Conservation (phyloP, 2,888 invertebrate genomes). For the Tiphia femorata region DNA sequence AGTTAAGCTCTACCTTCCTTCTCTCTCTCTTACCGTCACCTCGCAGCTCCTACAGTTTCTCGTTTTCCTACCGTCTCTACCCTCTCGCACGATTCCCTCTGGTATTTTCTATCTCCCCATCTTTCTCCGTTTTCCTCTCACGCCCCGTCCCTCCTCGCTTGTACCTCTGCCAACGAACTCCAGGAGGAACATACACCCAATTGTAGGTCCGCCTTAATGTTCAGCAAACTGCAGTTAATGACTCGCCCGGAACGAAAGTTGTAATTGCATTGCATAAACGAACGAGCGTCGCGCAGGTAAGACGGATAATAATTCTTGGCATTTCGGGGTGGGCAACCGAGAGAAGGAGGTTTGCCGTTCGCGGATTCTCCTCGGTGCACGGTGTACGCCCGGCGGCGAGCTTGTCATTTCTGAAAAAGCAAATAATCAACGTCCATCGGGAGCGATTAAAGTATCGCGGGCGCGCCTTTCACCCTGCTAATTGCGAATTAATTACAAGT, state of each 20-base stretch:
- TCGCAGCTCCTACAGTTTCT: too few relatives aligned
- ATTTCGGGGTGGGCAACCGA: too few relatives aligned
- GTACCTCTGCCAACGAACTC: not conserved
- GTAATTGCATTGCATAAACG: not conserved
- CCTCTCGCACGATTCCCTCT: too few relatives aligned
- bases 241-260: not conserved
- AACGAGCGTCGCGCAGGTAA: not conserved
- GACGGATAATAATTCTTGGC: not conserved
- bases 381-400: too few relatives aligned
- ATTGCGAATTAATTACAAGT: too few relatives aligned
- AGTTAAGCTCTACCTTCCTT: not conserved
- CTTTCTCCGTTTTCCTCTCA: not conserved
- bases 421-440: too few relatives aligned
- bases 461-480: too few relatives aligned
- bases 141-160: not conserved
- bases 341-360: too few relatives aligned
- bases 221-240: conserved; percentile 1
- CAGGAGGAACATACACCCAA: not conserved
- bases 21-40: not conserved
- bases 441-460: too few relatives aligned
- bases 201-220: not conserved
- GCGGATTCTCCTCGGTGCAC: too few relatives aligned
- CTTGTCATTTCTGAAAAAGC: too few relatives aligned
- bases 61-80: not conserved
- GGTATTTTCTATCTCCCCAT: too few relatives aligned